Evolutionary conservation across 2,113 vertebrate species (phyloP), one percentile per base, ranked within the genome.

Genomic region (Sardina pilchardus): DNA sequence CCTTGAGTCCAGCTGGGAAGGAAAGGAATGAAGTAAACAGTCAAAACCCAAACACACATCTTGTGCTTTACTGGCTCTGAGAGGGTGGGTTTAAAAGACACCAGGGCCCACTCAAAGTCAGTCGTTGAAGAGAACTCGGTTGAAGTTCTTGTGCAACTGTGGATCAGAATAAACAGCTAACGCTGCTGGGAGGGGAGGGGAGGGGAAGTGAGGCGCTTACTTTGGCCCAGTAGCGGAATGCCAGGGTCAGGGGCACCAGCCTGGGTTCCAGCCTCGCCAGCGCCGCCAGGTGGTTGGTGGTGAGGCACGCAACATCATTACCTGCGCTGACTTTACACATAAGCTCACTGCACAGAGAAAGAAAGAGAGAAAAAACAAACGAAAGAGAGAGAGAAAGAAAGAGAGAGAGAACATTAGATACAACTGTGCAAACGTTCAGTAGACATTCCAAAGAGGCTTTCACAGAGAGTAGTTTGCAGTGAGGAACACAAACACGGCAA

Each of bases 181-280:
- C 48, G 2, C 14, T 50, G 48, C 16, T 4, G 3, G 19, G 53
- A 21, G 19, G 59, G 63, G 36, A 36, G 75, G 5, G 84, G n/a
- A 19, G 19, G 59, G 63, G 36, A 36, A 48, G 5, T 81, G n/a
- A 19, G 42, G 39, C 53, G 26, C 96, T 95, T 94, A 99, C 98
- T 94, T 95, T 96, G 39, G 98, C 98, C 98, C 98, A 99, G 91
- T 97, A 97, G 81, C 98, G 98, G 94, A 99, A 99, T 63, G 97
- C 97, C 95, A 99, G 92, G 84, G 98, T 97, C 94, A 99, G 94
- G 0, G 98, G 97, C 87, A 96, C 95, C 90, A 99, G 93, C 85
- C 97, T 94, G 84, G 98, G 97, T 92, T 99, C 98, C 93, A 96
- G 92, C 92, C 94, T 96, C 43, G 96, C 95, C 87, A 99, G 93